Evolutionary conservation across 2,797 vertebrate species (phyloP).

Genomic region (Neosilurus mollespiculum): DNA sequence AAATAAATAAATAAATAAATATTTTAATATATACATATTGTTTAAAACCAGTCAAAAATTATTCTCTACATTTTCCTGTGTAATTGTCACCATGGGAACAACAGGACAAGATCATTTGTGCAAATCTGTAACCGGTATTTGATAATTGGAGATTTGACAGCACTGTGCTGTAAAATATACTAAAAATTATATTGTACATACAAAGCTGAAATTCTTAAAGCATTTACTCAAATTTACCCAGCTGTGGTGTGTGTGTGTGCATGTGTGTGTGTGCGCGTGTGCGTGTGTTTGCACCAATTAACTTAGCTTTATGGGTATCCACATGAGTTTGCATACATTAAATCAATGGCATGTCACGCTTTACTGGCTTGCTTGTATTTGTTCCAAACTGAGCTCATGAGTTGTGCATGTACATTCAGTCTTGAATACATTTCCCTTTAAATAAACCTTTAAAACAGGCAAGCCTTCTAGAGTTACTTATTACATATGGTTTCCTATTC

Average conservation of each 20-base stretch:
- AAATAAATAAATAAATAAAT: too few relatives aligned
- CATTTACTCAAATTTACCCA: neutral
- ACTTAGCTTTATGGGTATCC: neutral
- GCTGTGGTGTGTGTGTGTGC: neutral
- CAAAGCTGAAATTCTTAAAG: neutral
- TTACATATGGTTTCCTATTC: neutral
- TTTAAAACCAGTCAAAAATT: neutral
- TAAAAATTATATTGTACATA: neutral
- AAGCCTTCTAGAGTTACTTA: neutral
- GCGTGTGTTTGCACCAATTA: neutral
- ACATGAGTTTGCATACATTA: conserved; percentile 2
- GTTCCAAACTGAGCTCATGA: neutral
- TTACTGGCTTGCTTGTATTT: neutral
- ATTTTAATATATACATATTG: too few relatives aligned
- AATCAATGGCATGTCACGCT: neutral
- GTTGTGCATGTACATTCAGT: neutral
- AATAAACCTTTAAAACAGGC: neutral
- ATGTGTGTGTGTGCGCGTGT: neutral
- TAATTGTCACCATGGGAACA: neutral
- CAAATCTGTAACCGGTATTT: neutral
- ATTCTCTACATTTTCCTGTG: neutral
- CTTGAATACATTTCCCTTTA: neutral
- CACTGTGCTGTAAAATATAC: neutral
- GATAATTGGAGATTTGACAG: neutral
- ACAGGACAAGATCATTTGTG: neutral